Evolutionary conservation across 2,797 vertebrate species (phyloP).

Genomic region (Gymnocypris eckloni): DNA sequence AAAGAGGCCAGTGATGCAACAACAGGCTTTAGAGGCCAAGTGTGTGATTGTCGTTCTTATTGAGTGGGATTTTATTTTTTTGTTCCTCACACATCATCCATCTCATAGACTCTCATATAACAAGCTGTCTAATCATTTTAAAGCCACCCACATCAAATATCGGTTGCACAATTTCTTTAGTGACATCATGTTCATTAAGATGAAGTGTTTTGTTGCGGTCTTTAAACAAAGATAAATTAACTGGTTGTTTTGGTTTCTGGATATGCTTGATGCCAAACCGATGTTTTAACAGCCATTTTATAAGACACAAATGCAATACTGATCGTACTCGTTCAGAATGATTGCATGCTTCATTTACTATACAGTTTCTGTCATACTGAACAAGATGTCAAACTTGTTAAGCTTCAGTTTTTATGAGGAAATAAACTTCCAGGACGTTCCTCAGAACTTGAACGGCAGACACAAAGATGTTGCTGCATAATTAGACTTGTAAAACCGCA

Average conservation of each 20-base stretch:
- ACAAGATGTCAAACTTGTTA: background rate
- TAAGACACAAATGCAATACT: constrained; percentile 10
- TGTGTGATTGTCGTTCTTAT: constrained; percentile 41
- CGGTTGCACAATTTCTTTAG: background rate
- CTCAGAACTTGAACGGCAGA: background rate
- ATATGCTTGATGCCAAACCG: constrained; percentile 16
- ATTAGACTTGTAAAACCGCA: background rate
- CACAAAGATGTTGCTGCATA: background rate
- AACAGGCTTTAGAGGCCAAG: constrained; percentile 39
- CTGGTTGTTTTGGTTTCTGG: constrained; percentile 23
- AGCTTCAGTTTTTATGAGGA: background rate
- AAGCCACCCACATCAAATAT: constrained; percentile 39
- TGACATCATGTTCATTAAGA: constrained; percentile 41
- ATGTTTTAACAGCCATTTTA: constrained; percentile 13
- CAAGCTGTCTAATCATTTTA: constrained; percentile 42
- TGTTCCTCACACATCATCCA: constrained; percentile 55
- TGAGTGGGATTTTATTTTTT: constrained; percentile 23
- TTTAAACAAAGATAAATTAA: constrained; percentile 42
- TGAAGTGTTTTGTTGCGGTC: constrained; percentile 1
- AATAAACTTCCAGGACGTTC: background rate
- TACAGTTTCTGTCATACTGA: background rate
- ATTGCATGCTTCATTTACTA: background rate
- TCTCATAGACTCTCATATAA: constrained; percentile 37
- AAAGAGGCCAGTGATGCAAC: constrained; percentile 54
- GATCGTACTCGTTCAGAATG: background rate